A percentile compares a stretch with the other conserved stretches of the same genome.
These are phyloP conservation scores for Lordiphosa clarofinis DNA, from an alignment of 1,140 invertebrate genomes.

Conservation along the genomic window DNA sequence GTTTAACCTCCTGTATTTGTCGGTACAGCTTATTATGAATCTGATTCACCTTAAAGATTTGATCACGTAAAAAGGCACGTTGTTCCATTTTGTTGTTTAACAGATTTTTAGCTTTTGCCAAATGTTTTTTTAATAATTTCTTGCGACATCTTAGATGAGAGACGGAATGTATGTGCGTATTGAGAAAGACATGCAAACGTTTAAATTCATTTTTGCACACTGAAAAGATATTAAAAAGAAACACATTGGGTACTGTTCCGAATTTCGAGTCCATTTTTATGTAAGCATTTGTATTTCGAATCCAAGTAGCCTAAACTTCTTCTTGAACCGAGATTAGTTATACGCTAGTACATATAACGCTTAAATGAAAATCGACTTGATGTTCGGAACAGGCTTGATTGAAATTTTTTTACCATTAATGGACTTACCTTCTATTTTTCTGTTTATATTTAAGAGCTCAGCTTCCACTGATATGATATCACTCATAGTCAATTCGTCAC, in stretches of 20 bases:
- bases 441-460: background rate
- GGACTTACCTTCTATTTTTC: background rate
- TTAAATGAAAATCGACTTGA: too few relatives aligned
- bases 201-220: background rate
- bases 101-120: background rate
- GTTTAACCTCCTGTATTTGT: background rate
- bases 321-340: too few relatives aligned
- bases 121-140: slow-evolving; percentile 1
- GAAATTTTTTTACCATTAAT: background rate
- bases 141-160: slow-evolving; percentile 1
- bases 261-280: too few relatives aligned
- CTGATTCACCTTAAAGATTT: background rate
- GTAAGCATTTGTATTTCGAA: too few relatives aligned
- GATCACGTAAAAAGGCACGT: background rate
- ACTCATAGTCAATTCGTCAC: background rate
- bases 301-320: too few relatives aligned
- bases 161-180: background rate
- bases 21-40: background rate
- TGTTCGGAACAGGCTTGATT: too few relatives aligned
- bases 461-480: background rate
- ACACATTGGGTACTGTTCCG: too few relatives aligned
- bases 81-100: background rate
- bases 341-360: too few relatives aligned
- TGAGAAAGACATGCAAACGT: background rate
- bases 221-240: background rate